A percentile compares a stretch with the other conserved stretches of the same genome.
Evolutionary conservation across 2,797 vertebrate species (phyloP).

Genomic region (Fundulus diaphanus): DNA sequence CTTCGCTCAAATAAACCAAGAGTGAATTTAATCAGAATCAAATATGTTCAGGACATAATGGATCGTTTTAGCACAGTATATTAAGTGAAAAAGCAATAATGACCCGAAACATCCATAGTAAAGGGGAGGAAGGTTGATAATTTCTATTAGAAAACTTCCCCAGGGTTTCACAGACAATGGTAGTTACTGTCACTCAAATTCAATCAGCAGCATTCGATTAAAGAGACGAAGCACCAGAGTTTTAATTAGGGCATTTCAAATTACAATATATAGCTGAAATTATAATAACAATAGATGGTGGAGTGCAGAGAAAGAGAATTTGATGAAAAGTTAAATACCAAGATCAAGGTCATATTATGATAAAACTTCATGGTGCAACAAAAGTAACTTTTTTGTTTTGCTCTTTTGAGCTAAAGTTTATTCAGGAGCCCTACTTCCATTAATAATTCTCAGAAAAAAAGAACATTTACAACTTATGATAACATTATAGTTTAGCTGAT

Average conservation of each 20-base stretch:
- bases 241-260: conserved; percentile 80
- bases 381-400: background rate
- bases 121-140: conserved; percentile 34
- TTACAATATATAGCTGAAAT: conserved; percentile 64
- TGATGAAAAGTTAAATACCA: conserved; percentile 18
- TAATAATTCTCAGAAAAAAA: background rate
- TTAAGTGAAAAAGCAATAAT: conserved; percentile 32
- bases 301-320: conserved; percentile 30
- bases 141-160: conserved; percentile 65
- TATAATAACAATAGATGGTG: conserved; percentile 66
- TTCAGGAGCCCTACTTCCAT: no score
- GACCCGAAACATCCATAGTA: conserved; percentile 53
- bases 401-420: background rate
- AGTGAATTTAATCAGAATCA: background rate
- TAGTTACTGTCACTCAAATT: conserved; percentile 77
- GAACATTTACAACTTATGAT: background rate
- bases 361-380: background rate
- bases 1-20: background rate
- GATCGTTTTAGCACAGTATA: background rate
- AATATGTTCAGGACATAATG: background rate
- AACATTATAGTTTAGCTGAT: background rate
- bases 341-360: conserved; percentile 58
- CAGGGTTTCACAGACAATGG: conserved; percentile 72
- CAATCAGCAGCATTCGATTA: conserved; percentile 77
- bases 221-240: conserved; percentile 61